These are phyloP conservation scores for Dromaius novaehollandiae DNA, from an alignment of 2,113 vertebrate genomes.

Conservation along the genomic window DNA sequence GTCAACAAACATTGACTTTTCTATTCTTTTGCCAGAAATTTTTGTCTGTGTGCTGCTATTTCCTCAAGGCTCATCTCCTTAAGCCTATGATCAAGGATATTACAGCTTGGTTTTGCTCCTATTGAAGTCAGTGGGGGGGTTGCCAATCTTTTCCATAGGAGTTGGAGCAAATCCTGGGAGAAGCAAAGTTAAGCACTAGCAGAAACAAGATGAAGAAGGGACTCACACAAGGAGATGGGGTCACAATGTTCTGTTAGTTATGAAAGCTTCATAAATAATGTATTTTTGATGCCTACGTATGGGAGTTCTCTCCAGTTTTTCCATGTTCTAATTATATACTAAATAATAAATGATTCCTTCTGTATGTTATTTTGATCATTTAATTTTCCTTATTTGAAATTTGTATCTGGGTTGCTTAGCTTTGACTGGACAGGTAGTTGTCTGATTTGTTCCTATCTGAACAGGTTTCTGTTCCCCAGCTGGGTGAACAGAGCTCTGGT, in stretches of 20 bases:
- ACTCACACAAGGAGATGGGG: neutral
- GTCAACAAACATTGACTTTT: neutral
- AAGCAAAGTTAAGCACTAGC: neutral
- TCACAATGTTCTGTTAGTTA: neutral
- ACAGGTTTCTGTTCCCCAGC: neutral
- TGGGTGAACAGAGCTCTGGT: neutral
- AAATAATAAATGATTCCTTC: neutral
- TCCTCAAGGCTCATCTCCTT: neutral
- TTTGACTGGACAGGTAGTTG: neutral
- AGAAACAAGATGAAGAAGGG: neutral
- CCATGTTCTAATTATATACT: neutral
- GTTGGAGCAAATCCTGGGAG: accelerated
- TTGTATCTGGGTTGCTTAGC: neutral
- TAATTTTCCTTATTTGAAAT: neutral
- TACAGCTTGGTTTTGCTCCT: neutral
- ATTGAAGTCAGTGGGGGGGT: accelerated
- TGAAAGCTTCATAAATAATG: neutral
- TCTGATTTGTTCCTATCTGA: neutral
- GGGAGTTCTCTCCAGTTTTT: accelerated
- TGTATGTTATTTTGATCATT: neutral
- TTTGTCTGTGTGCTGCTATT: neutral
- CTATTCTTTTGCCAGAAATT: neutral
- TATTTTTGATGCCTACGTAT: neutral
- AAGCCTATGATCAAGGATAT: neutral
- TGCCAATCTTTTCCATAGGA: neutral